A percentile compares a stretch with the other conserved stretches of the same genome.
phyloP scores from a whole-genome alignment of 2,888 invertebrate genomes.

The Drosophila peninsularis region DNA sequence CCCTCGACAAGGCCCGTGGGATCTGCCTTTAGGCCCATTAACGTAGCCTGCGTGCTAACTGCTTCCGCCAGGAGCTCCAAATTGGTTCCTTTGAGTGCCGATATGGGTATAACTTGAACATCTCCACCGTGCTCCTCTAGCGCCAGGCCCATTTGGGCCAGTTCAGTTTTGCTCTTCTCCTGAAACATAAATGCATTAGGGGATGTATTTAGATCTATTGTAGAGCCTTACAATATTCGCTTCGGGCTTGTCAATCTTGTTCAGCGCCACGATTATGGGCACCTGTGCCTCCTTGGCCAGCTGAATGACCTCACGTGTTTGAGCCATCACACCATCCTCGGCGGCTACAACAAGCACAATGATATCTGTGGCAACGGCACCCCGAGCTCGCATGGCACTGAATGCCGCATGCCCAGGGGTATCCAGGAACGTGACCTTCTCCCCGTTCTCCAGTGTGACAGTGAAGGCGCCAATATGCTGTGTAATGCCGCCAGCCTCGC shows the following conservation, averaged over 20 bases:
- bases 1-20: conserved; percentile 94
- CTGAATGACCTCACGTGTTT: conserved; percentile 95
- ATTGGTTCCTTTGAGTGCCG: conserved; percentile 94
- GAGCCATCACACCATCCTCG: conserved; percentile 99
- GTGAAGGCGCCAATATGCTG: conserved; percentile 99
- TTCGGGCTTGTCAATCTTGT: conserved; percentile 97
- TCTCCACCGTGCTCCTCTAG: conserved; percentile 96
- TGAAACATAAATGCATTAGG: conserved; percentile 78
- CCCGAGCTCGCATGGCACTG: conserved; percentile 95
- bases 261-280: conserved; percentile 97
- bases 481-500: conserved; percentile 99
- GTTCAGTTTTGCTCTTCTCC: conserved; percentile 90
- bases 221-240: conserved; percentile 92
- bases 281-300: conserved; percentile 94
- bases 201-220: neutral
- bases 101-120: conserved; percentile 94
- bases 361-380: conserved; percentile 97
- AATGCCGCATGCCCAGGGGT: conserved; percentile 99
- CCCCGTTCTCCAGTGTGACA: conserved; percentile 89
- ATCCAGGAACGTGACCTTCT: conserved; percentile 96
- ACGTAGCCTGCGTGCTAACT: conserved; percentile 92
- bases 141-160: conserved; percentile 91
- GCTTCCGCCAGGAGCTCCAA: conserved; percentile 92
- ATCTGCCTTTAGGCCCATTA: conserved; percentile 94
- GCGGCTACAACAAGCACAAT: conserved; percentile 98